These are phyloP conservation scores for Sebastes umbrosus DNA, from an alignment of 2,797 vertebrate genomes.

Conservation along the genomic window DNA sequence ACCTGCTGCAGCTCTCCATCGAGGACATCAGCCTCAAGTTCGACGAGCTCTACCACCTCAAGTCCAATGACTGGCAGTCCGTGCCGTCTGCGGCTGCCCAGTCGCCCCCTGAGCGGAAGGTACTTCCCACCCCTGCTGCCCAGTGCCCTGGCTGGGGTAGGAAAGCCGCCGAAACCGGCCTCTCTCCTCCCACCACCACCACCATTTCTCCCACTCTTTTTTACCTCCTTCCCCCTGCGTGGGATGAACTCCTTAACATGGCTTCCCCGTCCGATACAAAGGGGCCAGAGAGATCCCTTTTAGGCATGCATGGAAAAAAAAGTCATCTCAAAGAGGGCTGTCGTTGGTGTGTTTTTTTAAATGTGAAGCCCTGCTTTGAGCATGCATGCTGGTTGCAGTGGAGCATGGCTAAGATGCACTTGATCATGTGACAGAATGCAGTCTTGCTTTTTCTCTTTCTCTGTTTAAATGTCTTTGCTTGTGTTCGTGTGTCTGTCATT, in stretches of 20 bases:
- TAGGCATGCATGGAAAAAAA: constrained; percentile 74
- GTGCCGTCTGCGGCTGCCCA: constrained; percentile 64
- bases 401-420: constrained; percentile 63
- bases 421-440: constrained; percentile 35
- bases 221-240: constrained; percentile 36
- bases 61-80: constrained; percentile 95
- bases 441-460: constrained; percentile 44
- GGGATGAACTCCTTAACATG: constrained; percentile 61
- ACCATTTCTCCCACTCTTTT: constrained; percentile 64
- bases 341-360: constrained; percentile 34
- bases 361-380: constrained; percentile 70
- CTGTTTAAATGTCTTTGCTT: constrained; percentile 26
- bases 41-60: constrained; percentile 98
- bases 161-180: constrained; percentile 83
- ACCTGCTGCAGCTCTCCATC: constrained; percentile 97
- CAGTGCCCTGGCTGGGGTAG: constrained; percentile 84
- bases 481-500: constrained; percentile 27
- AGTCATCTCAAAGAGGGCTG: constrained; percentile 70
- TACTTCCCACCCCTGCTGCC: constrained; percentile 85
- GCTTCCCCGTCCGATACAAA: constrained; percentile 53
- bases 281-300: constrained; percentile 61
- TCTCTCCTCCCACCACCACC: constrained; percentile 81
- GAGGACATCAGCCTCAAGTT: constrained; percentile 99
- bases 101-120: constrained; percentile 94
- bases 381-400: constrained; percentile 68